Evolutionary conservation across 1,140 invertebrate species (phyloP).

Genomic region (Habropoda laboriosa): DNA sequence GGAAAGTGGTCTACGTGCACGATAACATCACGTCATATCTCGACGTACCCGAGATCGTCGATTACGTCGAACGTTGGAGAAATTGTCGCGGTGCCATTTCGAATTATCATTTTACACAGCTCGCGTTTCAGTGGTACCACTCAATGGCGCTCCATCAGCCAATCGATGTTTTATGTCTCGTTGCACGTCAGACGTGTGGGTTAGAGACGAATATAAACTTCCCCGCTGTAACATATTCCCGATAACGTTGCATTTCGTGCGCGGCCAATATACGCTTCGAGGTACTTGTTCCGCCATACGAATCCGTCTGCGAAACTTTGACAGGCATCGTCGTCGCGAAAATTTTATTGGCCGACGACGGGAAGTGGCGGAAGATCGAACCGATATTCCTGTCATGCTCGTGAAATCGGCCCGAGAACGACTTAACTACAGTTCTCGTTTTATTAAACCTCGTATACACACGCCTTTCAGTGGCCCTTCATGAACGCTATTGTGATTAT

Average conservation of each 20-base stretch:
- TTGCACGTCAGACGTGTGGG: background rate
- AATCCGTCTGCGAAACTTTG: background rate
- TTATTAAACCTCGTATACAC: no score
- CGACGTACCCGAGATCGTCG: background rate
- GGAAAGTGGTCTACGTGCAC: background rate
- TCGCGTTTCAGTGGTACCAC: background rate
- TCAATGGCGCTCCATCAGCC: no score
- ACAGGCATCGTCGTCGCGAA: background rate
- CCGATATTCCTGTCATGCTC: background rate
- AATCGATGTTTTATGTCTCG: background rate
- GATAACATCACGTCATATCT: background rate
- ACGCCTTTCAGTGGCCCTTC: no score
- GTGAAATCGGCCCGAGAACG: no score
- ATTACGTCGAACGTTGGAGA: background rate
- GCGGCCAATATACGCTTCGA: no score
- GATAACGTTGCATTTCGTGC: background rate
- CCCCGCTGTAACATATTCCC: no score
- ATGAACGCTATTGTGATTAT: no score
- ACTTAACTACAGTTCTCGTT: no score
- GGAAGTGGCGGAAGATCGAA: background rate
- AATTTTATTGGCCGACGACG: background rate
- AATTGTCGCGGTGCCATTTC: background rate
- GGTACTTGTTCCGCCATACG: background rate
- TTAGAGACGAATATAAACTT: background rate
- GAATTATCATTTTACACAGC: background rate